phyloP scores from a whole-genome alignment of 2,888 invertebrate genomes.

The Rhodophaea formosa region DNA sequence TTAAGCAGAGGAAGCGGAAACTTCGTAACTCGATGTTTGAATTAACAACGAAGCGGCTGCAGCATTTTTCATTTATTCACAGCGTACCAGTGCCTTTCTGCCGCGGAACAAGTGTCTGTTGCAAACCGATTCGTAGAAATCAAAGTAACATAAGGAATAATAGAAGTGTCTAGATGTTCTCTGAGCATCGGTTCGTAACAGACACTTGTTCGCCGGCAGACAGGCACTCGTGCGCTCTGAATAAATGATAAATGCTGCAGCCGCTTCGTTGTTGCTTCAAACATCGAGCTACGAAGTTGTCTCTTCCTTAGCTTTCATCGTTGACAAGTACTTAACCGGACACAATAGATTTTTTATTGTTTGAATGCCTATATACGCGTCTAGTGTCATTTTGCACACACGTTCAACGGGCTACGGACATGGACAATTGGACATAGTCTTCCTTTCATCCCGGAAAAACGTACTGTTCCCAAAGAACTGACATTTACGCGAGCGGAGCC shows the following conservation, averaged over 20 bases:
- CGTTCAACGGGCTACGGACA: no score
- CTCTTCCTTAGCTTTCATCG: no score
- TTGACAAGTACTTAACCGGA: no score
- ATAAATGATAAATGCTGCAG: slow-evolving; percentile 70
- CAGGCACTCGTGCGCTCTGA: slow-evolving; percentile 54
- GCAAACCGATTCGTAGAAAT: slow-evolving; percentile 24
- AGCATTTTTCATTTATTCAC: slow-evolving; percentile 73
- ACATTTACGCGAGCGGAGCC: no score
- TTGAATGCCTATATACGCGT: no score
- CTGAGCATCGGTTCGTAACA: slow-evolving; percentile 25
- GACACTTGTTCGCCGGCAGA: slow-evolving; percentile 47
- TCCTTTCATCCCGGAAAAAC: no score
- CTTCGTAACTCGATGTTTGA: slow-evolving; percentile 38
- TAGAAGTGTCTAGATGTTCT: slow-evolving; percentile 11
- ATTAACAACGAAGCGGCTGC: slow-evolving; percentile 37
- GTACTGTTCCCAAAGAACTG: no score
- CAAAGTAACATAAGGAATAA: slow-evolving; percentile 6
- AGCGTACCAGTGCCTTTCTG: slow-evolving; percentile 48
- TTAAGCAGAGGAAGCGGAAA: slow-evolving; percentile 7
- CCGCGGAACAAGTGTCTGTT: slow-evolving; percentile 48
- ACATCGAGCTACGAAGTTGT: slow-evolving; percentile 34
- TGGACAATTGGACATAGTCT: no score
- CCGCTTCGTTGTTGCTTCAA: slow-evolving; percentile 32
- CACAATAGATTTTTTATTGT: no score
- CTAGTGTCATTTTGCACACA: no score